phyloP scores from a whole-genome alignment of 2,797 vertebrate genomes.

The Pantherophis vulpinus region DNA sequence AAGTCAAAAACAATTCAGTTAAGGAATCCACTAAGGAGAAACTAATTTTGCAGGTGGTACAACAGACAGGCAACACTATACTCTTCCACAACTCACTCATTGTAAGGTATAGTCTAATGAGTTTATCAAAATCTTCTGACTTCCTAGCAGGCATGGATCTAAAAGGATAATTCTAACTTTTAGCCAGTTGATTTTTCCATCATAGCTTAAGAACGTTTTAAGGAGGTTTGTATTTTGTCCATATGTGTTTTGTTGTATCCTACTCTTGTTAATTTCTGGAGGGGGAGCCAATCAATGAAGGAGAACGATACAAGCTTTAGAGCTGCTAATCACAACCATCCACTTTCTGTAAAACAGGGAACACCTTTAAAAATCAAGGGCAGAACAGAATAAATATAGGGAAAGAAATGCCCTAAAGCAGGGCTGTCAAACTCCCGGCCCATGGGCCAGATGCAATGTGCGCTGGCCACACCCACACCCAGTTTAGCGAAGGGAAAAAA shows the following conservation, averaged over 20 bases:
- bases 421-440: no score
- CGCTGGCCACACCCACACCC: rapidly evolving
- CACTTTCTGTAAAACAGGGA: background rate
- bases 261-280: background rate
- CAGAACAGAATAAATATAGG: no score
- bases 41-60: background rate
- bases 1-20: background rate
- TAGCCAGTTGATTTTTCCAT: background rate
- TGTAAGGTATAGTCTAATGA: background rate
- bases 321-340: background rate
- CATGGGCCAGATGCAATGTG: no score
- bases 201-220: background rate
- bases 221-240: background rate
- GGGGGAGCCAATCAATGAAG: background rate
- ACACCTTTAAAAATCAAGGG: background rate
- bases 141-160: background rate
- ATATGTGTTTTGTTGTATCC: background rate
- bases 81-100: background rate
- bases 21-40: background rate
- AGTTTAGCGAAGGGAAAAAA: no score
- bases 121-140: background rate
- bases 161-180: background rate
- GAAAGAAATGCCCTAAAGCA: no score
- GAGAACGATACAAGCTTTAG: background rate
- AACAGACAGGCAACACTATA: background rate